Evolutionary conservation across 2,888 invertebrate species (phyloP).

Genomic region (Phragmatobia fuliginosa): DNA sequence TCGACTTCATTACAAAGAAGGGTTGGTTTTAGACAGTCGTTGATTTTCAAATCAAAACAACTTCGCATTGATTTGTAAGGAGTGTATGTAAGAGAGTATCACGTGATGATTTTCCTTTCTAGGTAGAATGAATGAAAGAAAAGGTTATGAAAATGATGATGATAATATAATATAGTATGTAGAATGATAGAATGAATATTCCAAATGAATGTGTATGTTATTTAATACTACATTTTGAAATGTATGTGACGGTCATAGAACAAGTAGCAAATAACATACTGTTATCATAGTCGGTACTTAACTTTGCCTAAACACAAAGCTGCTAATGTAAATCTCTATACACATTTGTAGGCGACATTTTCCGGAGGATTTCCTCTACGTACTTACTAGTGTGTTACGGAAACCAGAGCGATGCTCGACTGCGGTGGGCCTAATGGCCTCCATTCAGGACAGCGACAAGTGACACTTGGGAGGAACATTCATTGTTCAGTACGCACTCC

Average conservation of each 20-base stretch:
- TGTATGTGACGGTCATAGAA: neutral
- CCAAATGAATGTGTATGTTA: neutral
- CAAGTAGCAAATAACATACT: neutral
- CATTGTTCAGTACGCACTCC: constrained; percentile 50
- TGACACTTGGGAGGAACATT: constrained; percentile 61
- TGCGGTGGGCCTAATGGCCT: constrained; percentile 60
- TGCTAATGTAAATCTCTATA: constrained; percentile 38
- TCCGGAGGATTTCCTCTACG: constrained; percentile 49
- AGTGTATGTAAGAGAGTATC: too few species aligned
- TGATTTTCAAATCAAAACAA: neutral
- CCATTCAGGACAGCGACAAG: constrained; percentile 62
- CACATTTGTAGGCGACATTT: constrained; percentile 43
- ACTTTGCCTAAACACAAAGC: constrained; percentile 19
- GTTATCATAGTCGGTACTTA: neutral
- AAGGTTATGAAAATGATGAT: too few species aligned
- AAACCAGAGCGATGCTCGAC: constrained; percentile 41
- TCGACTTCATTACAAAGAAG: too few species aligned
- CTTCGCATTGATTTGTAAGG: too few species aligned
- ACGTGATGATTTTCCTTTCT: too few species aligned
- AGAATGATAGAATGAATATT: neutral
- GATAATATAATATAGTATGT: neutral
- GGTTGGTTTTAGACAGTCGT: too few species aligned
- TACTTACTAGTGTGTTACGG: constrained; percentile 29
- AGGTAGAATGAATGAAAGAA: too few species aligned
- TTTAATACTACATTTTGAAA: neutral